Evolutionary conservation across 2,797 vertebrate species (phyloP).

Genomic region (Coreius guichenoti): DNA sequence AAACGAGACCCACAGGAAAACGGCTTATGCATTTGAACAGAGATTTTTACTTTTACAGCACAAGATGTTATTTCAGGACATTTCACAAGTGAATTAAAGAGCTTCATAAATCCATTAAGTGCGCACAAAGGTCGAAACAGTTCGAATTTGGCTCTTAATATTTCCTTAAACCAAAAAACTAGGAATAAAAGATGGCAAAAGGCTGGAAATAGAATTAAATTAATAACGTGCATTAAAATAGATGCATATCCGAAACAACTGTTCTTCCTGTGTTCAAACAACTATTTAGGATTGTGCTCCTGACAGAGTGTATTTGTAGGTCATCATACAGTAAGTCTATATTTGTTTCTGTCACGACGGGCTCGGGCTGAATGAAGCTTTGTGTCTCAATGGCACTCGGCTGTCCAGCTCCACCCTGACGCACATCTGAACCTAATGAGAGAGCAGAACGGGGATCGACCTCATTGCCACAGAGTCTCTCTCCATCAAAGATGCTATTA

Average conservation of each 20-base stretch:
- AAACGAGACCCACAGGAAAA: conserved; percentile 22
- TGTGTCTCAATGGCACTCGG: neutral
- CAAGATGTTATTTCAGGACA: neutral
- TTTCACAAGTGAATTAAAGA: neutral
- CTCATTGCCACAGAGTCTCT: neutral
- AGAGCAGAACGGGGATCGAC: conserved; percentile 28
- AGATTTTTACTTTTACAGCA: neutral
- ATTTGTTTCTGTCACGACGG: neutral
- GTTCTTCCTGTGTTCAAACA: neutral
- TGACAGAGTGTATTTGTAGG: neutral
- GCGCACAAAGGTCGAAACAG: neutral
- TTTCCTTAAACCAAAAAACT: neutral
- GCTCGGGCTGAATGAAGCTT: conserved; percentile 4
- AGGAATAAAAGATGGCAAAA: neutral
- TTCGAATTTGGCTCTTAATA: neutral
- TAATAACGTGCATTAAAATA: neutral
- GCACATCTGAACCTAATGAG: conserved; percentile 38
- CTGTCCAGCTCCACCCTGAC: conserved; percentile 27
- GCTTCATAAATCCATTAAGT: neutral
- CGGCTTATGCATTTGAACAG: neutral
- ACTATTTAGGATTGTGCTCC: neutral
- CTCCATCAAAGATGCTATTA: conserved; percentile 5
- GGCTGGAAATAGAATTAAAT: neutral
- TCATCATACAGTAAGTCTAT: neutral
- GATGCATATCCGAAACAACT: neutral